Conservation (phyloP, 2,888 invertebrate species). For the Mylabris sibirica region DNA sequence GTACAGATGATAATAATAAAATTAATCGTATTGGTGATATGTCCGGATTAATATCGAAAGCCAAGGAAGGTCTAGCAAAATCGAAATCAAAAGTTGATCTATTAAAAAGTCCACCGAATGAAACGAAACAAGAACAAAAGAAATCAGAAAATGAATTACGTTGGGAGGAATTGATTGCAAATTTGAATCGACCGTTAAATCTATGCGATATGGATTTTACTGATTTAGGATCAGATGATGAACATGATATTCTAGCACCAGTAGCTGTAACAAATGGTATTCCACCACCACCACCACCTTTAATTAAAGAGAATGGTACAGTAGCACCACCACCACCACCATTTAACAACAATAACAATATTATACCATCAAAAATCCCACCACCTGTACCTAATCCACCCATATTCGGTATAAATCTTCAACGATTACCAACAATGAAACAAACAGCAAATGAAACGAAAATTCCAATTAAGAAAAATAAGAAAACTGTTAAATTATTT, state of each 20-base stretch:
- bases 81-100: conserved; percentile 84
- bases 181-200: conserved; percentile 77
- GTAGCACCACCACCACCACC: conserved; percentile 65
- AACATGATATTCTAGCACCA: conserved; percentile 74
- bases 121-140: conserved; percentile 72
- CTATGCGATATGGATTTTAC: conserved; percentile 97
- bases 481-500: conserved; percentile 96
- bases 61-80: conserved; percentile 85
- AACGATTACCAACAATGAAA: conserved; percentile 45
- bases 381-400: conserved; percentile 62
- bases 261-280: conserved; percentile 71
- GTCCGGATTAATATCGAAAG: conserved; percentile 90
- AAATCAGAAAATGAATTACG: conserved; percentile 93
- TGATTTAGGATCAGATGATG: conserved; percentile 88
- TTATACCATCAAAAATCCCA: conserved; percentile 53
- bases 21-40: conserved; percentile 78
- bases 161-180: conserved; percentile 91
- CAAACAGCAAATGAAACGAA: conserved; percentile 53
- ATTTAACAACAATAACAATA: conserved; percentile 39
- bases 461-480: conserved; percentile 79
- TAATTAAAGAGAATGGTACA: conserved; percentile 56
- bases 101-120: conserved; percentile 74
- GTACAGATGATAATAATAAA: conserved; percentile 67
- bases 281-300: conserved; percentile 83
- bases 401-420: conserved; percentile 59